These are phyloP conservation scores for Pammene fasciana DNA, from an alignment of 2,888 invertebrate species.

Conservation along the genomic window DNA sequence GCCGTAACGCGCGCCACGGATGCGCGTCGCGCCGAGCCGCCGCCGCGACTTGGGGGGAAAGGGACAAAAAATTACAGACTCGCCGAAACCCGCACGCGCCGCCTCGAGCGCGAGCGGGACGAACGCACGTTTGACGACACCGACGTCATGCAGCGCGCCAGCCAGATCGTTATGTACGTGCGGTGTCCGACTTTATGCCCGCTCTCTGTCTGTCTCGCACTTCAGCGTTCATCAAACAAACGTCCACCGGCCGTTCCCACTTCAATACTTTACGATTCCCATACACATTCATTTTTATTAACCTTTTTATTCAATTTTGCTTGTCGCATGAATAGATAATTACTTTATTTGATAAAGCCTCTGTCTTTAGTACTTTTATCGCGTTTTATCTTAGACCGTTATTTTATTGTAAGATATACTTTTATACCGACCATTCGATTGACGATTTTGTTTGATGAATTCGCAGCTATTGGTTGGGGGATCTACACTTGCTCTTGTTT, in stretches of 20 bases:
- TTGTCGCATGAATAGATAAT: slow-evolving; percentile 13
- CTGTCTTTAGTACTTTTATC: slow-evolving; percentile 2
- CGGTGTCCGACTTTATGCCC: slow-evolving; percentile 47
- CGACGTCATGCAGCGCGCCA: slow-evolving; percentile 92
- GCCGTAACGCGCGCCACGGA: slow-evolving; percentile 53
- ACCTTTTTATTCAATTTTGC: slow-evolving; percentile 5
- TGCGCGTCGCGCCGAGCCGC: slow-evolving; percentile 53
- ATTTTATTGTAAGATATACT: background rate
- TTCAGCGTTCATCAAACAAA: slow-evolving; percentile 69
- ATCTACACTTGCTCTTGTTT: slow-evolving; percentile 54
- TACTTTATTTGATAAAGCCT: background rate
- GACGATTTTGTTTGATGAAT: slow-evolving; percentile 72
- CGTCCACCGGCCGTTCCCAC: background rate
- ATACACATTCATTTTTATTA: background rate
- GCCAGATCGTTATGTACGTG: slow-evolving; percentile 94
- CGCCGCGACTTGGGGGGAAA: slow-evolving; percentile 64
- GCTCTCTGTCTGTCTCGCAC: slow-evolving; percentile 60
- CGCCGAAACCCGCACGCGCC: slow-evolving; percentile 76
- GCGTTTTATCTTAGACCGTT: background rate
- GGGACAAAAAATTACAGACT: slow-evolving; percentile 73
- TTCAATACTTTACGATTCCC: background rate
- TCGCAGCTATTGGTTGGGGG: slow-evolving; percentile 68
- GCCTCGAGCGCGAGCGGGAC: slow-evolving; percentile 83
- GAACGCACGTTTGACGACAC: slow-evolving; percentile 88
- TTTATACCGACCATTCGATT: slow-evolving; percentile 32